Evolutionary conservation across 2,888 invertebrate species (phyloP).

Genomic region (Hoplodrina blanda): DNA sequence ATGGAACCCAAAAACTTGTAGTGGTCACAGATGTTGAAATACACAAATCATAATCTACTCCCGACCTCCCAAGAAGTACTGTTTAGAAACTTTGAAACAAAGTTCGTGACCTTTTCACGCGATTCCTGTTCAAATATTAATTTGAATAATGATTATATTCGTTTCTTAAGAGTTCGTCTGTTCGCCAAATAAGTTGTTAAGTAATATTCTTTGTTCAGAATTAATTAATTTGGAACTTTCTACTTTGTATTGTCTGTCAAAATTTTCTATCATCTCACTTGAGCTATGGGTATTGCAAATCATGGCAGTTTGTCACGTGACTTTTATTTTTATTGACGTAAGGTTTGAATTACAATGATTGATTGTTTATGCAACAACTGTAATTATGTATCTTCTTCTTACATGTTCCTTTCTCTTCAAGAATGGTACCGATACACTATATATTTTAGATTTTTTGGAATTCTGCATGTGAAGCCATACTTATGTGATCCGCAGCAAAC

Average conservation of each 20-base stretch:
- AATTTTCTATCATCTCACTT: neutral
- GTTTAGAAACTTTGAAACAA: slow-evolving; percentile 48
- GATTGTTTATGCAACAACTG: neutral
- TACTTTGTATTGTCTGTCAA: slow-evolving; percentile 2
- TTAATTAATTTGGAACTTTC: slow-evolving; percentile 35
- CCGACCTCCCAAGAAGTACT: slow-evolving; percentile 47
- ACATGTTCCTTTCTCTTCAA: neutral
- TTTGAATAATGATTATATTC: slow-evolving; percentile 57
- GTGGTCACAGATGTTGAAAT: slow-evolving; percentile 60
- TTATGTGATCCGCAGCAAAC: slow-evolving; percentile 5
- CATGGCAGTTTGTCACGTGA: too few relatives aligned
- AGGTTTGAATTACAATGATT: neutral
- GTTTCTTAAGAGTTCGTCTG: slow-evolving; percentile 31
- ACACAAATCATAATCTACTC: slow-evolving; percentile 57
- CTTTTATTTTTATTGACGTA: neutral
- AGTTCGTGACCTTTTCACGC: slow-evolving; percentile 53
- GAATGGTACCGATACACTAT: neutral
- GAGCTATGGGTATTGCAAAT: neutral
- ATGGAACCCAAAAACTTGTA: slow-evolving; percentile 55
- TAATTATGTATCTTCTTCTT: too few relatives aligned
- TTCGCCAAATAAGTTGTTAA: slow-evolving; percentile 47
- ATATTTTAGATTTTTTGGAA: neutral
- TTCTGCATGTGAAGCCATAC: too few relatives aligned
- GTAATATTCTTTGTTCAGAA: slow-evolving; percentile 44
- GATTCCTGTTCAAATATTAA: slow-evolving; percentile 53